A percentile compares a stretch with the other conserved stretches of the same genome.
phyloP scores from a whole-genome alignment of 2,888 invertebrate species.

The Meta bourneti region DNA sequence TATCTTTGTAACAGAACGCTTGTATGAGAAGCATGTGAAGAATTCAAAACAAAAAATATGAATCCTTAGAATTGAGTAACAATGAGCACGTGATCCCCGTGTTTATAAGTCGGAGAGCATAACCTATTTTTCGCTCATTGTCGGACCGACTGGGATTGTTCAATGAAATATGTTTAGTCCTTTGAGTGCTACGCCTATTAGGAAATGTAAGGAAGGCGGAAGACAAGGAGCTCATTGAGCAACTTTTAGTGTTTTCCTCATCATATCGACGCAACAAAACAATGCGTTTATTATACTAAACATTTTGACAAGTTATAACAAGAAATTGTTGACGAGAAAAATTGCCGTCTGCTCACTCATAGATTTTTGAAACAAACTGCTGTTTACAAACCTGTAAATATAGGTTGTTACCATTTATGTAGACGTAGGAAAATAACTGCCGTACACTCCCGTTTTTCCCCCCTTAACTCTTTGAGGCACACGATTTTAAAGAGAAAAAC shows the following conservation, averaged over 20 bases:
- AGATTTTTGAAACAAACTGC: too few species aligned
- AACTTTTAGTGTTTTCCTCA: slow-evolving; percentile 4
- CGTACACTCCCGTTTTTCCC: too few species aligned
- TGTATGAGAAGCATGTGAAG: neutral
- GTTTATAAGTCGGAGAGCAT: slow-evolving; percentile 11
- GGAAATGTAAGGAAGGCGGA: slow-evolving; percentile 28
- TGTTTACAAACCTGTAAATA: too few species aligned
- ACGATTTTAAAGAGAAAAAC: too few species aligned
- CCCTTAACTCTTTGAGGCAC: too few species aligned
- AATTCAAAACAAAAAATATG: slow-evolving; percentile 12
- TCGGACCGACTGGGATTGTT: slow-evolving; percentile 19
- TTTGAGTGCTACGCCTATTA: slow-evolving; percentile 33
- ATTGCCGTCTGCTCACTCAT: neutral
- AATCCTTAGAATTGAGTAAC: slow-evolving; percentile 14
- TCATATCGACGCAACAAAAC: slow-evolving; percentile 18
- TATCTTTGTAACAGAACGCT: neutral
- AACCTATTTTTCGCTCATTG: slow-evolving; percentile 26
- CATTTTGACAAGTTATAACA: slow-evolving; percentile 1
- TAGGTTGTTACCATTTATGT: too few species aligned
- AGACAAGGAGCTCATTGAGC: slow-evolving; percentile 3
- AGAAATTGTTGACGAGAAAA: neutral
- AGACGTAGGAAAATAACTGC: too few species aligned
- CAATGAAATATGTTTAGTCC: slow-evolving; percentile 32
- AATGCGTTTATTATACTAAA: slow-evolving; percentile 5
- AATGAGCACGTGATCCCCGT: slow-evolving; percentile 25